Evolutionary conservation across 2,888 invertebrate genomes (phyloP).

Genomic region (Choreutis nemorana): DNA sequence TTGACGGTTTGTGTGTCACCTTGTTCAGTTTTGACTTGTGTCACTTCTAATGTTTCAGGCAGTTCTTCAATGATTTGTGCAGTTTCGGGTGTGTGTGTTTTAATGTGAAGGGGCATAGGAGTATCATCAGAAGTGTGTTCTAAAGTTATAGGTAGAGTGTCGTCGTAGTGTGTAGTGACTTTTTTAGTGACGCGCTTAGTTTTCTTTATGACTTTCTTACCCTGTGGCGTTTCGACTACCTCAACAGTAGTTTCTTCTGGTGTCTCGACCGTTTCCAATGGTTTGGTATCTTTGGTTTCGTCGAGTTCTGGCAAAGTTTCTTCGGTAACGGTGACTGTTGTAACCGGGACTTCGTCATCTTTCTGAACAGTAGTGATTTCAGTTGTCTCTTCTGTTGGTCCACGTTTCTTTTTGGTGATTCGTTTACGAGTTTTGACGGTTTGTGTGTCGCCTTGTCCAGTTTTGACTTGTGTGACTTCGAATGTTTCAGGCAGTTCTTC

Average conservation of each 20-base stretch:
- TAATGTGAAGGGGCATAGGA: slow-evolving; percentile 11
- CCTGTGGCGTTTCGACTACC: background rate
- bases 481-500: slow-evolving; percentile 31
- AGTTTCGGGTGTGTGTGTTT: slow-evolving; percentile 11
- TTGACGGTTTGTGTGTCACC: slow-evolving; percentile 30
- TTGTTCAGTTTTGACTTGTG: slow-evolving; percentile 34
- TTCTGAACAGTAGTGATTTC: slow-evolving; percentile 48
- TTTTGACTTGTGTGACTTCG: slow-evolving; percentile 36
- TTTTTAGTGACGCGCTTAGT: slow-evolving; percentile 37
- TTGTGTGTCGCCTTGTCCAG: slow-evolving; percentile 27
- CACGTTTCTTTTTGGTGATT: slow-evolving; percentile 44
- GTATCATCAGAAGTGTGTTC: slow-evolving; percentile 23
- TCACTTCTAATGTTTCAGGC: slow-evolving; percentile 31
- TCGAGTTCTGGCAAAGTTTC: slow-evolving; percentile 30
- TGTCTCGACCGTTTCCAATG: slow-evolving; percentile 17
- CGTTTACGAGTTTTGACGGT: slow-evolving; percentile 41
- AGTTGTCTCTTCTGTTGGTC: slow-evolving; percentile 43
- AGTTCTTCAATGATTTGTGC: slow-evolving; percentile 25
- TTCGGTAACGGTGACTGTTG: slow-evolving; percentile 26
- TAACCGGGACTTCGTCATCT: slow-evolving; percentile 31
- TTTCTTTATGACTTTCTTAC: slow-evolving; percentile 8
- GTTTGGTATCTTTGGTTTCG: slow-evolving; percentile 14
- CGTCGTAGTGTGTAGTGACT: slow-evolving; percentile 42
- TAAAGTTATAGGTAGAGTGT: slow-evolving; percentile 39
- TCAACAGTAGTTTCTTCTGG: slow-evolving; percentile 14